Evolutionary conservation across 2,888 invertebrate species (phyloP).

Genomic region (Xestia ashworthii): DNA sequence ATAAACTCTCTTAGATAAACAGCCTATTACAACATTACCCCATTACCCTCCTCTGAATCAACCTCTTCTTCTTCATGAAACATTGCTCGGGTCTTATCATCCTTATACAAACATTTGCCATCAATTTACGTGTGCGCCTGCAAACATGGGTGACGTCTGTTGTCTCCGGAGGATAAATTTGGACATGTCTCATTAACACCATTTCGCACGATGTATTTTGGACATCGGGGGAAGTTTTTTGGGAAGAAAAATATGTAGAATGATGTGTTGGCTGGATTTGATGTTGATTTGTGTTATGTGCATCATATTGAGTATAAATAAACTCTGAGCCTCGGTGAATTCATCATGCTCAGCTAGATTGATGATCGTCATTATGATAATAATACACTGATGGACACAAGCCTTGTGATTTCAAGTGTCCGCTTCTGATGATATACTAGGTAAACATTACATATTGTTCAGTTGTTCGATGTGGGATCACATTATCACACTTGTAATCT

Average conservation of each 20-base stretch:
- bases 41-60: constrained; percentile 1
- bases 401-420: constrained; percentile 5
- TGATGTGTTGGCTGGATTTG: constrained; percentile 35
- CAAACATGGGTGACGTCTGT: constrained; percentile 69
- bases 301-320: constrained; percentile 34
- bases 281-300: constrained; percentile 25
- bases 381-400: constrained; percentile 6
- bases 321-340: constrained; percentile 2
- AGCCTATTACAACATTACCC: background rate
- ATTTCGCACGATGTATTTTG: constrained; percentile 59
- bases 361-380: constrained; percentile 26
- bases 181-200: constrained; percentile 68
- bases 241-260: constrained; percentile 21
- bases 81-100: constrained; percentile 56
- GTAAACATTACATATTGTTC: background rate
- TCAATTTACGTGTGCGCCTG: constrained; percentile 67
- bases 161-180: constrained; percentile 64
- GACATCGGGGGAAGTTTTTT: constrained; percentile 50
- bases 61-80: background rate
- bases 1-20: background rate
- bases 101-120: constrained; percentile 53
- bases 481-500: background rate
- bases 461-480: constrained; percentile 1
- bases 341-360: constrained; percentile 18
- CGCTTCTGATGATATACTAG: background rate